phyloP scores from a whole-genome alignment of 2,888 invertebrate species.

The Cephus pygmeus region DNA sequence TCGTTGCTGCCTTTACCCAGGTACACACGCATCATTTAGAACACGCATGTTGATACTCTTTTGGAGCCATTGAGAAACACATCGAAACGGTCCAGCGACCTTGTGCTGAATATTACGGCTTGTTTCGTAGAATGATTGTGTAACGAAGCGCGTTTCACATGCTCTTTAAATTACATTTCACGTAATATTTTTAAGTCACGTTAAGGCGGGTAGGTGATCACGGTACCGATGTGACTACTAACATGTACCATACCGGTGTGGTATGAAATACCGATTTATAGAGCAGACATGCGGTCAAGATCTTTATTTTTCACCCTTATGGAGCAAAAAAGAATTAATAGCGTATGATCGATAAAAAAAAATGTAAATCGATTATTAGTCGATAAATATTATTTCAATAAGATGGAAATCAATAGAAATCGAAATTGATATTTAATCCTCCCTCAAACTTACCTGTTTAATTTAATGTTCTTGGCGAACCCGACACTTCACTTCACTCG shows the following conservation, averaged over 20 bases:
- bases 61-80: constrained; percentile 35
- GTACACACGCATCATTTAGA: not conserved
- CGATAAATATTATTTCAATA: not conserved
- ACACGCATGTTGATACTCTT: constrained; percentile 1
- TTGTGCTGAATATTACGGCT: constrained; percentile 52
- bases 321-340: not conserved
- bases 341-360: not conserved
- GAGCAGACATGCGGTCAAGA: not conserved
- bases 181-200: not conserved
- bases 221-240: not conserved
- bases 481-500: not conserved
- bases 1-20: not conserved
- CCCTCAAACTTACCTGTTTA: not conserved
- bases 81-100: constrained; percentile 47
- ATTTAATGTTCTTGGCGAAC: not conserved
- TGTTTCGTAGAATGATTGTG: constrained; percentile 10
- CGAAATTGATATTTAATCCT: not conserved
- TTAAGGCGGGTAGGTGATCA: constrained; percentile 9
- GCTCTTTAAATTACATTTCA: constrained; percentile 1
- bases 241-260: not conserved
- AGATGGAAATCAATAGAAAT: not conserved
- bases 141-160: constrained; percentile 14
- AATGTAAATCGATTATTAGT: not conserved
- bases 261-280: not conserved
- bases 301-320: not conserved